Conservation (phyloP, 2,888 invertebrate species). For the Drosophila longiperda region DNA sequence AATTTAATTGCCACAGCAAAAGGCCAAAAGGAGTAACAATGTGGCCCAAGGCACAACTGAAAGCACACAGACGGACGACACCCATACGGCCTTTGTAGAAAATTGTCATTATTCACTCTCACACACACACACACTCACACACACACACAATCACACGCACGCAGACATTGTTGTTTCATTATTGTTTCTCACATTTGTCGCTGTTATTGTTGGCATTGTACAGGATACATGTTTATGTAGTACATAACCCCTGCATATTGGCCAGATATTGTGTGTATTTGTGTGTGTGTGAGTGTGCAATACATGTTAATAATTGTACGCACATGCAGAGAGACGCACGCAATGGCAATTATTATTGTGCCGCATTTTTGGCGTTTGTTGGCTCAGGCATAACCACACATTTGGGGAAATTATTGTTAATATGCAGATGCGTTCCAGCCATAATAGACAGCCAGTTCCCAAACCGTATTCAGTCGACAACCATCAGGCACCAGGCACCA, state of each 20-base stretch:
- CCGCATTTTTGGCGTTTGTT: constrained; percentile 67
- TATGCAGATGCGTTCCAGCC: constrained; percentile 73
- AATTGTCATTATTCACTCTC: constrained; percentile 50
- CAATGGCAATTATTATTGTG: constrained; percentile 55
- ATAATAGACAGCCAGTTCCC: constrained; percentile 34
- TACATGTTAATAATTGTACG: constrained; percentile 61
- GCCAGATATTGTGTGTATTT: constrained; percentile 16
- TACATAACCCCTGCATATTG: constrained; percentile 48
- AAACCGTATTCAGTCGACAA: constrained; percentile 21
- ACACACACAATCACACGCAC: not conserved
- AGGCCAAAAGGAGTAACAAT: constrained; percentile 70
- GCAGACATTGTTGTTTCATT: constrained; percentile 26
- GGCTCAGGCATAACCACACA: constrained; percentile 77
- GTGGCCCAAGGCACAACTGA: constrained; percentile 63
- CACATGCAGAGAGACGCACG: constrained; percentile 1
- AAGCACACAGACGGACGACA: constrained; percentile 16
- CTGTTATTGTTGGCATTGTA: constrained; percentile 52
- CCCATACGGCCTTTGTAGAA: constrained; percentile 26
- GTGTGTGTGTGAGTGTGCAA: constrained; percentile 30
- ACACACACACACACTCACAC: not conserved
- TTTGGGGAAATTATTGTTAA: constrained; percentile 80
- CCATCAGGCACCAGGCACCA: not conserved
- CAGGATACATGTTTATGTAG: constrained; percentile 37
- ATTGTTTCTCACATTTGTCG: constrained; percentile 65
- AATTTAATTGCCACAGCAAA: constrained; percentile 78